Evolutionary conservation across 2,797 vertebrate species (phyloP).

Genomic region (Propithecus perrieri): DNA sequence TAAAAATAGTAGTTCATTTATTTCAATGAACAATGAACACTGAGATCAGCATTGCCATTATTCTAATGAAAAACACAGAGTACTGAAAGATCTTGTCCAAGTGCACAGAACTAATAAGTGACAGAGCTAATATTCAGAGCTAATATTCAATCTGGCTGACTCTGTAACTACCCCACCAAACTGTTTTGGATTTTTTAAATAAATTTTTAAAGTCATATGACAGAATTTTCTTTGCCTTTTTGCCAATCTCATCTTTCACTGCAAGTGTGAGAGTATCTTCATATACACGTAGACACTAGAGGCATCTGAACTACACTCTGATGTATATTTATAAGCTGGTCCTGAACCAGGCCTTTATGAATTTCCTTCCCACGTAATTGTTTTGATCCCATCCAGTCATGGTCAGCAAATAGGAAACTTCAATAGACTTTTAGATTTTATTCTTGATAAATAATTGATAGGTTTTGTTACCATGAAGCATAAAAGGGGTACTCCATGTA

Average conservation of each 20-base stretch:
- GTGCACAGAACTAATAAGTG: not conserved
- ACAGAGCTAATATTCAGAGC: not conserved
- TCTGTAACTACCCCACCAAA: not conserved
- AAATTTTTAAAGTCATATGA: not conserved
- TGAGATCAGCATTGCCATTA: not conserved
- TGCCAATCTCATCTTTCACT: not conserved
- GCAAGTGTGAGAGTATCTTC: not conserved
- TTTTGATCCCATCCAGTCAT: not conserved
- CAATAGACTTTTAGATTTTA: not conserved
- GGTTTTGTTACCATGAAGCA: not conserved
- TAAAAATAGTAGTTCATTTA: not conserved
- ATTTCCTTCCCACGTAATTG: not conserved
- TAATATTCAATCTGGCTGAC: not conserved
- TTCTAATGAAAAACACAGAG: not conserved
- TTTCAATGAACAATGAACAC: not conserved
- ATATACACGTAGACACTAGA: not conserved
- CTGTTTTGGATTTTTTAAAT: not conserved
- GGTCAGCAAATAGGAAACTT: not conserved
- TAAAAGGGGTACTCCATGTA: not conserved
- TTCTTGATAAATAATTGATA: slow-evolving; percentile 4
- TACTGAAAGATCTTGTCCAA: not conserved
- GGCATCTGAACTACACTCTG: not conserved
- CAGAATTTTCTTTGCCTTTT: not conserved
- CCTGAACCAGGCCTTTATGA: not conserved
- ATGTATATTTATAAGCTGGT: not conserved